Percentiles rank a stretch among this genome's conserved stretches.
Evolutionary conservation across 2,113 vertebrate genomes (phyloP).

Genomic region (Boleophthalmus pectinirostris): DNA sequence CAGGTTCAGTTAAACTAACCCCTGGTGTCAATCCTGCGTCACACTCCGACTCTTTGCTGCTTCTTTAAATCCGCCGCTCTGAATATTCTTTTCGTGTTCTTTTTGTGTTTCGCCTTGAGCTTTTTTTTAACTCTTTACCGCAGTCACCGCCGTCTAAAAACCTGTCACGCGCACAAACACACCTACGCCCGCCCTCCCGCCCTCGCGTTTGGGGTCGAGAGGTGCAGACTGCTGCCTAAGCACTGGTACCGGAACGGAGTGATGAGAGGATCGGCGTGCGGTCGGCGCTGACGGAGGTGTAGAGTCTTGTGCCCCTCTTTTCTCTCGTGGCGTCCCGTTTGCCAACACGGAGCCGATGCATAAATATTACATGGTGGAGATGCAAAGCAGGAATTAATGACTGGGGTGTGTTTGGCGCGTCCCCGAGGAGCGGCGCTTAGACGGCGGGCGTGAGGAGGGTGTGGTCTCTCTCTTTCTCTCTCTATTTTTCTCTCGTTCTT

Average conservation of each 20-base stretch:
- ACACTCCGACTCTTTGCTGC: conserved; percentile 51
- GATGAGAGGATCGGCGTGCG: conserved; percentile 70
- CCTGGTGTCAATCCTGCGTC: conserved; percentile 27
- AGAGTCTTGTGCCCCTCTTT: conserved; percentile 65
- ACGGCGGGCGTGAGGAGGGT: conserved; percentile 68
- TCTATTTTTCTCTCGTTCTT: conserved; percentile 15
- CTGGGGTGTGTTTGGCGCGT: conserved; percentile 70
- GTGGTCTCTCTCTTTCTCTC: conserved; percentile 58
- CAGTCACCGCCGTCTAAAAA: conserved; percentile 64
- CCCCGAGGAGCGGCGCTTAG: conserved; percentile 73
- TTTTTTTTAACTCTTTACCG: conserved; percentile 35
- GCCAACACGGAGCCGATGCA: conserved; percentile 80
- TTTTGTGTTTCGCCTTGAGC: conserved; percentile 52
- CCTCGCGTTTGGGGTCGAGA: conserved; percentile 73
- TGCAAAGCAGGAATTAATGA: conserved; percentile 83
- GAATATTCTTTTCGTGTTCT: conserved; percentile 44
- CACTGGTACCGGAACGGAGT: conserved; percentile 61
- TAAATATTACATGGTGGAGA: conserved; percentile 82
- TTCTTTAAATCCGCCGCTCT: conserved; percentile 43
- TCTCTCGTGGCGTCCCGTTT: conserved; percentile 74
- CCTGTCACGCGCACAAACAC: conserved; percentile 25
- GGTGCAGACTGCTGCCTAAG: conserved; percentile 70
- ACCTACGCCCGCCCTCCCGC: conserved; percentile 43
- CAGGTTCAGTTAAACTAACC: conserved; percentile 16
- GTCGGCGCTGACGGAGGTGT: conserved; percentile 75